Evolutionary conservation across 2,113 vertebrate genomes (phyloP), one percentile per base, ranked within the genome.

Genomic region (Paedocypris sp.): DNA sequence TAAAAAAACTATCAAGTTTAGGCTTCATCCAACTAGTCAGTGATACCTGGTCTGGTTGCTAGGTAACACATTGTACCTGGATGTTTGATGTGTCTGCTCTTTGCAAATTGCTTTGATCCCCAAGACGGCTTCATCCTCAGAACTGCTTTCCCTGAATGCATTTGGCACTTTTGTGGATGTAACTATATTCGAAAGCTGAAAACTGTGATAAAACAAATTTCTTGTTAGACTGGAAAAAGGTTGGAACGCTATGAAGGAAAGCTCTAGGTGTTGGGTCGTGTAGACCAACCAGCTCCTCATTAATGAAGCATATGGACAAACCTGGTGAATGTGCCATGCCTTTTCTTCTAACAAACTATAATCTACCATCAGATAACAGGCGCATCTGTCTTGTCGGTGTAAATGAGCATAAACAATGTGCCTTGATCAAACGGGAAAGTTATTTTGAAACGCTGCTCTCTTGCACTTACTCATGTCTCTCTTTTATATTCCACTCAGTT

Each of bases 1-100:
- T 75, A 75, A 75, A 80, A 26, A 79, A 65, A 76, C n/a, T n/a
- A n/a, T n/a, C n/a, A n/a, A n/a, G n/a, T n/a, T n/a, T n/a, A 72
- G 74, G 73, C 69, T 73, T 77, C 64, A 72, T 49, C 26, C 10
- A 19, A 60, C 41, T 62, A 46, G 70, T 62, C 67, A 50, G 61
- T 63, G 78, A 81, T 76, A 82, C 77, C 79, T 83, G 81, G 79
- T 79, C 78, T 68, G 68, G 84, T 86, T 85, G 83, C 82, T 86
- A 83, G 80, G 85, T 76, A 85, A 85, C 85, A 69, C 74, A 50
- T 77, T 68, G 73, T 72, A 60, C 43, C 10, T 70, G 67, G 15
- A 66, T 64, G 73, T 79, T 74, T 83, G 80, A 79, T 79, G 75
- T 75, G 75, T 75, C 67, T 66, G 72, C 78, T 77, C 74, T 82